Base-by-base conservation (phyloP, 1,140 invertebrate species). In the Rhyzopertha dominica region DNA sequence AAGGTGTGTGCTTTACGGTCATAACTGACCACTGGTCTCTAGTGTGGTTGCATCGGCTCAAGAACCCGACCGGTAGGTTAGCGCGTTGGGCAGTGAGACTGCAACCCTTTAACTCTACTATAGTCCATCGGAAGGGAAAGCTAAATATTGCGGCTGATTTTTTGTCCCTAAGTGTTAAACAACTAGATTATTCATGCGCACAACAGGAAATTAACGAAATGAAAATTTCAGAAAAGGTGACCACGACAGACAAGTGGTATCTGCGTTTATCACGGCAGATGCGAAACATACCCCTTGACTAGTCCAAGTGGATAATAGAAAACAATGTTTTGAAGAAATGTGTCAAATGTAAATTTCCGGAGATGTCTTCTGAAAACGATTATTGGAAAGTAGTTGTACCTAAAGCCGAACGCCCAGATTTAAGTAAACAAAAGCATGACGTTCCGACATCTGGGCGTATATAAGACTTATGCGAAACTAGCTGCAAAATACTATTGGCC, bases 11-110 rank as follows among this genome's bases (percentile, higher is more conserved):
- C 10, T 72, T 77, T 40, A 63, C 22, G 5, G 59, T 74, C 3
- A 47, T 65, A 12, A 74, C 72, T 0, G 71, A 76, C 42, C 70
- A 74, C 36, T 51, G 55, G 12, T 54, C 66, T 4, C 48, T 75
- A 3, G 45, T 44, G 14, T 76, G 68, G 66, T 52, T 76, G 3
- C 50, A 57, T 8, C 54, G 57, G 1, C 52, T 70, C 0, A 69
- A 63, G 44, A 63, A 70, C 26, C 56, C 62, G 3, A 58, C 43
- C 0, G 62, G 61, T 29, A 23, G 70, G 29, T 43, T 74, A 10
- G 64, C 65, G 0, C 40, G 68, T 20, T 74, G 70, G 71, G 32
- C 46, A 14, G n/a, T 72, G 10, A 26, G 52, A 29, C 32, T 74
- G n/a, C n/a, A n/a, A n/a, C n/a, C n/a, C n/a, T n/a, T n/a, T n/a